These are phyloP conservation scores for Periophthalmus modestus DNA, from an alignment of 2,113 vertebrate genomes.

Conservation along the genomic window DNA sequence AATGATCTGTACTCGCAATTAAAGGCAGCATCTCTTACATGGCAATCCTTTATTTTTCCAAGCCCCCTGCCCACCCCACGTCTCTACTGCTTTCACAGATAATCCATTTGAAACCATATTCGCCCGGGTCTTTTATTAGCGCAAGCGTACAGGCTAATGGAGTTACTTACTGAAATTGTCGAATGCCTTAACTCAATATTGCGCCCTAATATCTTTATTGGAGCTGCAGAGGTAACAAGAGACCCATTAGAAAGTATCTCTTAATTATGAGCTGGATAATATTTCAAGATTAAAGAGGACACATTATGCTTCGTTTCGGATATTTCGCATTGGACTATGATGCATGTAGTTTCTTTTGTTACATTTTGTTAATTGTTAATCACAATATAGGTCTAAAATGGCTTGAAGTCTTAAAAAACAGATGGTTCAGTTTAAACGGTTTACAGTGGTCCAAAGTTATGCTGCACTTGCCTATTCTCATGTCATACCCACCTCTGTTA, in stretches of 20 bases:
- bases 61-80: constrained; percentile 13
- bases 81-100: constrained; percentile 3
- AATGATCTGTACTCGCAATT: constrained; percentile 6
- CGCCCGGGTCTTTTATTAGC: not conserved
- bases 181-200: not conserved
- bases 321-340: too few species aligned
- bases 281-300: constrained; percentile 15
- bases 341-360: too few species aligned
- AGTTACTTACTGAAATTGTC: not conserved
- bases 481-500: too few species aligned
- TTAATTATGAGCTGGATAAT: constrained; percentile 31
- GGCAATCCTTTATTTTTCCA: not conserved
- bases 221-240: constrained; percentile 33
- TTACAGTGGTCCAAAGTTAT: too few species aligned
- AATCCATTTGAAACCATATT: constrained; percentile 15
- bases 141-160: not conserved
- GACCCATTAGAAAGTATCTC: constrained; percentile 36
- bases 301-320: too few species aligned
- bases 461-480: too few species aligned
- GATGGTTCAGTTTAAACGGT: too few species aligned
- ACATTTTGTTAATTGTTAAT: too few species aligned
- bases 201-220: constrained; percentile 21
- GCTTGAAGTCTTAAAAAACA: too few species aligned
- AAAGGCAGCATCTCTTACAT: constrained; percentile 7
- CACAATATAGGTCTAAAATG: too few species aligned